phyloP scores from a whole-genome alignment of 2,888 invertebrate species.

The Hofmannophila pseudospretella region DNA sequence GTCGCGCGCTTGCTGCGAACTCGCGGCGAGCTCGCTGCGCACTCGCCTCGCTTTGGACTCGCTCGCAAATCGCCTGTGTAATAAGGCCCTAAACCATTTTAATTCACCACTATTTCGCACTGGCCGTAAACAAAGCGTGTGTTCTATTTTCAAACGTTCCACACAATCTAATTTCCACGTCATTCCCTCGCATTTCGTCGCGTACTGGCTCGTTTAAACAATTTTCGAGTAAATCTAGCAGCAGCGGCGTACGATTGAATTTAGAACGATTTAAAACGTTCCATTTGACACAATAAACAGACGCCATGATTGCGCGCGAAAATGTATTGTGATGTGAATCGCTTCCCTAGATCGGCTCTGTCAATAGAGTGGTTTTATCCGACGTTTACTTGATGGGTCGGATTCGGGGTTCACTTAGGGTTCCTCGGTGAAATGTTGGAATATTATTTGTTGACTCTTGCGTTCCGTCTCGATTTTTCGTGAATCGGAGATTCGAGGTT shows the following conservation, averaged over 20 bases:
- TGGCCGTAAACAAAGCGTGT: not conserved
- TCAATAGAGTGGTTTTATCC: conserved; percentile 21
- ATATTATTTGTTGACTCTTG: no score
- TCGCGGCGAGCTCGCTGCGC: no score
- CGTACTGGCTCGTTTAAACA: conserved; percentile 10
- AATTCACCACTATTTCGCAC: not conserved
- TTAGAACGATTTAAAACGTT: conserved; percentile 15
- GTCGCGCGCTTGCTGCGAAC: no score
- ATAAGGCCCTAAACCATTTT: no score
- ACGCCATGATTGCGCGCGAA: conserved; percentile 29
- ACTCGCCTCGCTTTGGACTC: no score
- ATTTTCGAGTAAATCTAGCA: conserved; percentile 7
- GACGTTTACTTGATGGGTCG: not conserved
- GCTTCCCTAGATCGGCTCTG: conserved; percentile 20
- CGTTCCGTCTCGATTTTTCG: no score
- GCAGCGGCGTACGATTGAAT: conserved; percentile 12
- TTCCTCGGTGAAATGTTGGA: not conserved
- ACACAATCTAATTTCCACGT: not conserved
- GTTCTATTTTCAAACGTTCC: not conserved
- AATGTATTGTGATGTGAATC: conserved; percentile 31
- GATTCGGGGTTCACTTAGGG: not conserved
- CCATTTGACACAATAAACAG: conserved; percentile 39
- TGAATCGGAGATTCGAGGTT: no score
- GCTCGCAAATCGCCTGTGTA: no score
- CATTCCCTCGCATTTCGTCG: not conserved